Conservation (phyloP, 2,888 invertebrate genomes). For the Caprella mutica region DNA sequence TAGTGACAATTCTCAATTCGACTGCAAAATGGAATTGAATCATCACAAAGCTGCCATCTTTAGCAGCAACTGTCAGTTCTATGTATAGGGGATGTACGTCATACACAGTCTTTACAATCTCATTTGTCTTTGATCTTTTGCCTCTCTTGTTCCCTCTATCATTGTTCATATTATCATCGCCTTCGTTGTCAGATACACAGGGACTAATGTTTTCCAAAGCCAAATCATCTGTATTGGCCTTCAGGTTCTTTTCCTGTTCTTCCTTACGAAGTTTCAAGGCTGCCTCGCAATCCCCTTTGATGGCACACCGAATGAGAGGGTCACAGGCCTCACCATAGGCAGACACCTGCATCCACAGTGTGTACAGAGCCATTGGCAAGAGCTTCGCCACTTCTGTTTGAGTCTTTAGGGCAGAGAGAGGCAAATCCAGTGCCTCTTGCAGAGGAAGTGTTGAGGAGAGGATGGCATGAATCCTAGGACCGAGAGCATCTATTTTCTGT, state of each 20-base stretch:
- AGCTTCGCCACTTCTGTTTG: conserved; percentile 28
- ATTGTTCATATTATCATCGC: too few relatives aligned
- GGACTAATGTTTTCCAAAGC: background rate
- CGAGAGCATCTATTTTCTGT: conserved; percentile 25
- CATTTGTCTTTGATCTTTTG: too few relatives aligned
- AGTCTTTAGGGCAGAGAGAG: conserved; percentile 26
- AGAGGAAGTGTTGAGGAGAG: conserved; percentile 31
- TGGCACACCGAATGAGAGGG: conserved; percentile 16
- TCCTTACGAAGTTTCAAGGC: conserved; percentile 20
- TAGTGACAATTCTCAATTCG: conserved; percentile 27
- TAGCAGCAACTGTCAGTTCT: background rate
- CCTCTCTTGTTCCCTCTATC: background rate
- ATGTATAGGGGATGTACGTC: too few relatives aligned
- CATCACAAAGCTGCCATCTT: conserved; percentile 28
- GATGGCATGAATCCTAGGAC: conserved; percentile 29
- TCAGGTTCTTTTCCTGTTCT: background rate
- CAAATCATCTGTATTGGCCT: background rate
- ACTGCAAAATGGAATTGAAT: conserved; percentile 21
- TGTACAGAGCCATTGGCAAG: conserved; percentile 31
- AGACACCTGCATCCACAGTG: conserved; percentile 32
- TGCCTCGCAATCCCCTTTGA: conserved; percentile 27
- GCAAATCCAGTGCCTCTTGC: conserved; percentile 26
- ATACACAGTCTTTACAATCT: too few relatives aligned
- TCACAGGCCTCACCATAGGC: conserved; percentile 32
- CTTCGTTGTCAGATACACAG: conserved; percentile 3